phyloP scores from a whole-genome alignment of 2,113 vertebrate genomes.

The Hemicordylus capensis region DNA sequence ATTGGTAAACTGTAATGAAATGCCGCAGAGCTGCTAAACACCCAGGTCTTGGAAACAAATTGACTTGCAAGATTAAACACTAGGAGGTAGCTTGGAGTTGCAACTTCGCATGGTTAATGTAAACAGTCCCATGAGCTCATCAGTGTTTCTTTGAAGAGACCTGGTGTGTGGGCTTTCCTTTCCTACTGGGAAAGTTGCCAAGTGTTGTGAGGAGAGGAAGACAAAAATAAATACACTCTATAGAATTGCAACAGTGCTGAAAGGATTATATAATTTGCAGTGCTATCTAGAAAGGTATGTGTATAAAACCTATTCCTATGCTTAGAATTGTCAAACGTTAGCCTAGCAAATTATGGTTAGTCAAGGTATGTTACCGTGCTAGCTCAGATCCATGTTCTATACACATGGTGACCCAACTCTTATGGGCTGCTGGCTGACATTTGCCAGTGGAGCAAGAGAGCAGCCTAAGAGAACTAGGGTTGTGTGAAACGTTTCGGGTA shows the following conservation, averaged over 20 bases:
- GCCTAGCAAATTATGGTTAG: neutral
- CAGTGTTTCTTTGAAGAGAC: conserved; percentile 21
- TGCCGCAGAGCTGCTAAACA: conserved; percentile 37
- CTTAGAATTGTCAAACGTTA: neutral
- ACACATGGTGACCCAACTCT: too few species aligned
- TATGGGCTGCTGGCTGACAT: too few species aligned
- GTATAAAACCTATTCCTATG: neutral
- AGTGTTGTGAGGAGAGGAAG: neutral
- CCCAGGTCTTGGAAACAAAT: conserved; percentile 49
- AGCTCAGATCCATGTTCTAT: too few species aligned
- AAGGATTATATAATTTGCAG: neutral
- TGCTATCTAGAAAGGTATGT: neutral
- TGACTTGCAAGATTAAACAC: conserved; percentile 55
- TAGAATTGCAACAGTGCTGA: neutral
- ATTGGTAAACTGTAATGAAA: conserved; percentile 32
- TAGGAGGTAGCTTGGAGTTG: conserved; percentile 43
- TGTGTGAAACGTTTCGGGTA: too few species aligned
- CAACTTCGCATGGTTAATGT: conserved; percentile 57
- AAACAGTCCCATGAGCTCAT: conserved; percentile 55
- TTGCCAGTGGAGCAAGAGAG: too few species aligned
- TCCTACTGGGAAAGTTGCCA: conserved; percentile 34
- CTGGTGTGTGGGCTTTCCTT: conserved; percentile 18
- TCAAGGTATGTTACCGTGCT: too few species aligned
- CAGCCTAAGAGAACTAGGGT: too few species aligned
- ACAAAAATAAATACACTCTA: too few species aligned